Evolutionary conservation across 35 echinoderm and acorn worm genomes (phyloP), one percentile per base, ranked within the genome.

Genomic region (Heliocidaris tuberculata): DNA sequence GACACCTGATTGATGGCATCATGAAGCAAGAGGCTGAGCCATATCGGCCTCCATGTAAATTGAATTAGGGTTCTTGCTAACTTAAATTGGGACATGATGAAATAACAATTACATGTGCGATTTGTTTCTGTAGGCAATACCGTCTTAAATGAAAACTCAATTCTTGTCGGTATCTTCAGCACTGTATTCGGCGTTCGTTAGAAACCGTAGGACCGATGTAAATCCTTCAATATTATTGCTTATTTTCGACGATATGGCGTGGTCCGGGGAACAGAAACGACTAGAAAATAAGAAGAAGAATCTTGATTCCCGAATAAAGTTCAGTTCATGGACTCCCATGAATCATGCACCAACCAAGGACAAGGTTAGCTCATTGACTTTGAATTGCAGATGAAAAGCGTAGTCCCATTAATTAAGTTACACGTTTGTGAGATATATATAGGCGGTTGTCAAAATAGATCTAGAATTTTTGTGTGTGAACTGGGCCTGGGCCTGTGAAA

Each of bases 321-420:
- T 99, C 65, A 99, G 98, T 87, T 94, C 96, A 65, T 99, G 98
- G 98, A 99, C 98, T 71, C 98, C 98, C 1, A 99, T 99, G 98
- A 99, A 94, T 94, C 96, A 99, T 93, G 59, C 95, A 24, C 96
- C 96, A 35, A 97, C 96, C 24, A 97, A 97, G 65, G 96, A 97
- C 48, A 97, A 97, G 92, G 96, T 95, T 32, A 56, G 60, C 49
- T 70, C 48, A 92, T 0, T 50, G 52, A 48, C n/a, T 47, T 59
- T 19, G 31, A 93, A 30, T 85, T 85, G 65, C 5, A 32, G 10
- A 16, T 85, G 19, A 31, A 52, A 48, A 27, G 47, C 15, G 9
- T 54, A 90, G 54, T 90, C 48, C 50, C 48, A 61, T 9, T 11
- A 30, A 27, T 30, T 95, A 21, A 92, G 30, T 29, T 95, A 24